Evolutionary conservation across 2,888 invertebrate species (phyloP), one percentile per base, ranked within the genome.

Genomic region (Furcula furcula): DNA sequence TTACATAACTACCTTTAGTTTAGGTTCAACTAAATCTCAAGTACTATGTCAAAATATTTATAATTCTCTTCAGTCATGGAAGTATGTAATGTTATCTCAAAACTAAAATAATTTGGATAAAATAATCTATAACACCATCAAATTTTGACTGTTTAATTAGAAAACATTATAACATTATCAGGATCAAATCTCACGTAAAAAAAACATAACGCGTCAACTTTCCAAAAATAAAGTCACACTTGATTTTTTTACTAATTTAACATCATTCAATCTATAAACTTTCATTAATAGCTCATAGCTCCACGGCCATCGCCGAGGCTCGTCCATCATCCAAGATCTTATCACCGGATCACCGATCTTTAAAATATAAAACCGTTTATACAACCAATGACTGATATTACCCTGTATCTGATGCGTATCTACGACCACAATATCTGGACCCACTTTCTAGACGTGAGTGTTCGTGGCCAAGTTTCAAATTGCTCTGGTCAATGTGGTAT

Each of bases 301-400:
- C 63, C 50, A 58, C 54, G 59, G 65, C 57, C 56, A 66, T 57
- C 55, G 48, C 58, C 60, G 55, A 53, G 52, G 64, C 71, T 78
- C 83, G 78, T 85, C 77, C 76, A 87, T 88, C 87, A 87, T 52
- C 44, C 49, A 41, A 46, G 75, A 76, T 81, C 76, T 83, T 87
- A 87, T 87, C 86, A 68, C 42, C 37, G 40, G 62, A 72, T 68
- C 76, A 72, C 72, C 63, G 75, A 82, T 82, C 82, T 78, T 66
- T 69, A 82, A 76, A 83, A 79, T 83, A 84, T 84, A 82, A 85
- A 86, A 82, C 69, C 77, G 77, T 82, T 84, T 81, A 76, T 80
- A 76, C 76, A 70, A 56, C 69, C 67, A 71, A 75, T 78, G 76
- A 74, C 65, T 76, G 77, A 85, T 83, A 77, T 74, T 70, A 78